Conservation (phyloP, 2,113 vertebrate species). For the Bambusicola thoracicus region DNA sequence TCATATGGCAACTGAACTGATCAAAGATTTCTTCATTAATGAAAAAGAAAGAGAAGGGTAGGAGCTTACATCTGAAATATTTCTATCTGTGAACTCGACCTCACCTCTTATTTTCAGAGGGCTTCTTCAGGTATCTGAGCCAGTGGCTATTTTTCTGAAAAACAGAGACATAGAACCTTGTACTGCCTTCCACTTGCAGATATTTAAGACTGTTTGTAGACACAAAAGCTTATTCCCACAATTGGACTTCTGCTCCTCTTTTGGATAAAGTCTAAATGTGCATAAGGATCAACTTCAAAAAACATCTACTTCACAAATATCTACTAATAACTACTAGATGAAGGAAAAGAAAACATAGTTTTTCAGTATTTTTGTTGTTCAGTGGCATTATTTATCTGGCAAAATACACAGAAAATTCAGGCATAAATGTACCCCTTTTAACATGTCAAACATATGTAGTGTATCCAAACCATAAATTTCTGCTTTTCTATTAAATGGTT, state of each 20-base stretch:
- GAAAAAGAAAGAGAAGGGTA: neutral
- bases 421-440: neutral
- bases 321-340: neutral
- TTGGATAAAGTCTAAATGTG: neutral
- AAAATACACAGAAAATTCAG: neutral
- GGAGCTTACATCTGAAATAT: neutral
- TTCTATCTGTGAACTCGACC: neutral
- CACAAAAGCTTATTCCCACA: accelerated
- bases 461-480: neutral
- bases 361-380: neutral
- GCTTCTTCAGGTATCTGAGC: neutral
- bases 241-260: neutral
- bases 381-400: neutral
- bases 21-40: accelerated
- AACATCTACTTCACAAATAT: neutral
- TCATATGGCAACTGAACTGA: neutral
- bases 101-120: neutral
- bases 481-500: slow-evolving; percentile 51
- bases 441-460: neutral
- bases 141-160: neutral
- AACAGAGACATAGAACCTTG: accelerated
- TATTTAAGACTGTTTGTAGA: accelerated
- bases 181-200: accelerated
- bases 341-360: neutral
- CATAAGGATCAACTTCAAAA: neutral